Conservation (phyloP, 2,888 invertebrate species). For the Polydrusus tereticollis region DNA sequence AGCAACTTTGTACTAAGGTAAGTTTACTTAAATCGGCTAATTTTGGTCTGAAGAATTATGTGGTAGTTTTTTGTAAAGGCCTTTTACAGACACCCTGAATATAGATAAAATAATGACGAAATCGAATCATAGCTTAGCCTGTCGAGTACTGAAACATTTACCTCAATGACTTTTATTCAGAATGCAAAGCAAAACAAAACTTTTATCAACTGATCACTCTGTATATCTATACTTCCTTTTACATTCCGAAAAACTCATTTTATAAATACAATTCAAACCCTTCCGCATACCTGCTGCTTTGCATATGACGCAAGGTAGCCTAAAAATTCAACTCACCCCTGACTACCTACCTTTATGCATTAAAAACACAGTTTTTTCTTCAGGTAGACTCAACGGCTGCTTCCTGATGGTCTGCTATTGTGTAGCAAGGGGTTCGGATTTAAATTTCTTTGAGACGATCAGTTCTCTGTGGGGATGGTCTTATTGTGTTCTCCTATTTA, state of each 20-base stretch:
- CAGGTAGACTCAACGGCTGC: conserved; percentile 40
- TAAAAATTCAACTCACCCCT: conserved; percentile 25
- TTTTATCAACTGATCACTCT: no score
- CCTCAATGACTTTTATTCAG: no score
- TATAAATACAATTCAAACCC: background rate
- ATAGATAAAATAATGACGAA: no score
- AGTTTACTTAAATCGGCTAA: no score
- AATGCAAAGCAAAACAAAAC: no score
- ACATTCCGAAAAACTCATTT: background rate
- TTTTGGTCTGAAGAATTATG: no score
- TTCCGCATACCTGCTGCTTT: conserved; percentile 45
- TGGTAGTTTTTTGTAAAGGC: no score
- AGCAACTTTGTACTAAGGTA: no score
- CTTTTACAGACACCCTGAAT: no score
- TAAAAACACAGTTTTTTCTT: conserved; percentile 31
- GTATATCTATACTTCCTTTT: background rate
- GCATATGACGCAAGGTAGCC: conserved; percentile 47
- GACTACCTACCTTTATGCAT: background rate
- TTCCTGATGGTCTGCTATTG: conserved; percentile 39
- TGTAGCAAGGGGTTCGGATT: conserved; percentile 26
- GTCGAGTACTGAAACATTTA: no score
- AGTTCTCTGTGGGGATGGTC: conserved; percentile 28
- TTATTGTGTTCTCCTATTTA: conserved; percentile 32
- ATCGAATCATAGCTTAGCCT: no score
- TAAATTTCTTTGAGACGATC: conserved; percentile 37